Percentiles rank a stretch among this genome's conserved stretches.
These are phyloP conservation scores for Drosophila triauraria DNA, from an alignment of 1,140 invertebrate genomes.

Conservation along the genomic window DNA sequence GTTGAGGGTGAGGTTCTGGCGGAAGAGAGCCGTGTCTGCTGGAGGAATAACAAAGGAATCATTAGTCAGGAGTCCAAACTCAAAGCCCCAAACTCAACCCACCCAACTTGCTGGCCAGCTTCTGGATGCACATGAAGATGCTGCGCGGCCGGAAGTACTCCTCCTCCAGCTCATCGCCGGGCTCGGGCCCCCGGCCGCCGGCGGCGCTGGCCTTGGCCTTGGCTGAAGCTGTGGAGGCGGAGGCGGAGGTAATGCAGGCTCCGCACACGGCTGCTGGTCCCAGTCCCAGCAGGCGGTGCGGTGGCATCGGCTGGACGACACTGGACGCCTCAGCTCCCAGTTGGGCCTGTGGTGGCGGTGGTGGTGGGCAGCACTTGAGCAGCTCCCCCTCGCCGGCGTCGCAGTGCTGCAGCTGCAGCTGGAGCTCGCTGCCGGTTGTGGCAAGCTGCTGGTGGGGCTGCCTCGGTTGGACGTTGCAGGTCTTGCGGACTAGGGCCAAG, in stretches of 20 bases:
- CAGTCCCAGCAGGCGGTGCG: slow-evolving; percentile 87
- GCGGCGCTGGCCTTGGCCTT: slow-evolving; percentile 61
- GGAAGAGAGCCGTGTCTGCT: slow-evolving; percentile 85
- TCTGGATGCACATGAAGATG: slow-evolving; percentile 88
- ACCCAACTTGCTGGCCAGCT: slow-evolving; percentile 81
- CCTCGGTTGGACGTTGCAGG: slow-evolving; percentile 85
- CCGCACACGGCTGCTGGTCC: slow-evolving; percentile 88
- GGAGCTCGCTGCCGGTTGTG: slow-evolving; percentile 56
- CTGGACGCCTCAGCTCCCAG: slow-evolving; percentile 11
- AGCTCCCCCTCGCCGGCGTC: slow-evolving; percentile 84
- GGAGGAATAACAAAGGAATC: neutral
- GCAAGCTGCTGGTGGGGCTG: slow-evolving; percentile 12
- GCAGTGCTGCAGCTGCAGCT: slow-evolving; percentile 68
- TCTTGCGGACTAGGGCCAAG: slow-evolving; percentile 79
- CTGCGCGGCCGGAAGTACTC: slow-evolving; percentile 87
- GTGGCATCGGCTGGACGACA: slow-evolving; percentile 86
- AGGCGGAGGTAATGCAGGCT: slow-evolving; percentile 86
- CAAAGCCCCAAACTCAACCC: slow-evolving; percentile 43
- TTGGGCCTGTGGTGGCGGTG: neutral
- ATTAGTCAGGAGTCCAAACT: neutral
- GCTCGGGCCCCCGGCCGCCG: slow-evolving; percentile 31
- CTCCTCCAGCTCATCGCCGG: slow-evolving; percentile 85
- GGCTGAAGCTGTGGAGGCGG: slow-evolving; percentile 9
- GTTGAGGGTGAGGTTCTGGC: slow-evolving; percentile 91
- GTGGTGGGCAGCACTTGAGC: slow-evolving; percentile 80